Evolutionary conservation across 2,113 vertebrate genomes (phyloP).

Genomic region (Epinephelus cyanopodus): DNA sequence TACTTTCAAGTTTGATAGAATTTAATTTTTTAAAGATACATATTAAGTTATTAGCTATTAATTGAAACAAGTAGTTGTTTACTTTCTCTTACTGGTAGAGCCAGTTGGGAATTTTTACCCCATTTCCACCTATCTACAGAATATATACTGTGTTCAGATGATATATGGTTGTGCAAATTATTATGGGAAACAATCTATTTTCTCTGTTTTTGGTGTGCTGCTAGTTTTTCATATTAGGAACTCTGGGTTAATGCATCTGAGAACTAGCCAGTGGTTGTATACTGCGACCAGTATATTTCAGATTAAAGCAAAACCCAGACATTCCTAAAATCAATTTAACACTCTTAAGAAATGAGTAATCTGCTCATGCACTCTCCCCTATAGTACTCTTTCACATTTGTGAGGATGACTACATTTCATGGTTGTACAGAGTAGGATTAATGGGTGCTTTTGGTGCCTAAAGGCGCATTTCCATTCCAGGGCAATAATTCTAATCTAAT

Average conservation of each 20-base stretch:
- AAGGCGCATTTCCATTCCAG: conserved; percentile 76
- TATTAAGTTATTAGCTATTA: background rate
- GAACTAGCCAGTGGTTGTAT: conserved; percentile 44
- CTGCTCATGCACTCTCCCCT: conserved; percentile 67
- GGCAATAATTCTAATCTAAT: conserved; percentile 85
- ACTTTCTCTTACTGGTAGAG: too few species aligned
- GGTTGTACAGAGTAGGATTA: conserved; percentile 74
- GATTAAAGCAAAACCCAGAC: conserved; percentile 70
- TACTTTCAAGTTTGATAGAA: background rate
- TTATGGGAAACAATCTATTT: background rate
- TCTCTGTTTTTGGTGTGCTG: conserved; percentile 5
- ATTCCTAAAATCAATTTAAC: conserved; percentile 78
- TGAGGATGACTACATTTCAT: conserved; percentile 76
- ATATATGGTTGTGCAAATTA: background rate
- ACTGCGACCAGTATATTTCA: conserved; percentile 52
- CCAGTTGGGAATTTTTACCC: background rate
- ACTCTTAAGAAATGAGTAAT: conserved; percentile 78
- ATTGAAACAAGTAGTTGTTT: background rate
- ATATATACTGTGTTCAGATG: conserved; percentile 12
- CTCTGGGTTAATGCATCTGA: conserved; percentile 42
- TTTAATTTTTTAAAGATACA: background rate
- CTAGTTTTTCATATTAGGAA: conserved; percentile 8
- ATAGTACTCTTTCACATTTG: conserved; percentile 65
- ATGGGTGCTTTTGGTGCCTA: conserved; percentile 77
- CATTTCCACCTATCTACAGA: background rate